Percentiles rank a stretch among this genome's conserved stretches.
phyloP scores from a whole-genome alignment of 92 coral and sea anemone species.

The Porites cylindrica region DNA sequence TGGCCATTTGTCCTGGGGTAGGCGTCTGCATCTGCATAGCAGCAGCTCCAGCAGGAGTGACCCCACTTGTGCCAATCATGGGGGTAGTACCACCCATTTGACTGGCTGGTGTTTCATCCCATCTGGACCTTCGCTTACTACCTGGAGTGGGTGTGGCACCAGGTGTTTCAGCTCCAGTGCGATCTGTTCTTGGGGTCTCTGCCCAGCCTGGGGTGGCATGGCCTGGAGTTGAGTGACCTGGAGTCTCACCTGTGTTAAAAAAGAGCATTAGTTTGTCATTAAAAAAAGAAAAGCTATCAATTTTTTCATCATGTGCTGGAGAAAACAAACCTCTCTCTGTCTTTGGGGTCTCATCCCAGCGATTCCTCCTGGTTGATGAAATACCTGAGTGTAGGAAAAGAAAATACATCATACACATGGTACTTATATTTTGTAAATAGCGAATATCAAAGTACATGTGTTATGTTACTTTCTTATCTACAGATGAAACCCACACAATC shows the following conservation, averaged over 20 bases:
- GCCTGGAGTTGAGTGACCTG: constrained; percentile 98
- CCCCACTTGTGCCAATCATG: constrained; percentile 95
- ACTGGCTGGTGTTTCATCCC: constrained; percentile 99
- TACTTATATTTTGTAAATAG: no score
- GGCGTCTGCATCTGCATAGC: constrained; percentile 99
- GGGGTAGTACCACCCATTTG: constrained; percentile 97
- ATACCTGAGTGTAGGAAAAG: constrained; percentile 57
- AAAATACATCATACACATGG: no score
- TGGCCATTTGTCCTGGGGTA: constrained; percentile 96
- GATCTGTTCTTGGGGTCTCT: constrained; percentile 98
- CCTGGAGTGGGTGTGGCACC: constrained; percentile 99
- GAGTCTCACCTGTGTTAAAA: constrained; percentile 77
- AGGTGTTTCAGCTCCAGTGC: constrained; percentile 97
- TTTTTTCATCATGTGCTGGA: no score
- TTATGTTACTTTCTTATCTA: no score
- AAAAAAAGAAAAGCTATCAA: no score
- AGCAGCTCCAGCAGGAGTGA: constrained; percentile 96
- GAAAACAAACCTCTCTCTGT: constrained; percentile 84
- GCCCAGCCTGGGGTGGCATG: constrained; percentile 99
- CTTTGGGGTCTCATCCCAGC: constrained; percentile 99
- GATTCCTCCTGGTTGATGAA: constrained; percentile 92
- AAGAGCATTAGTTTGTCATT: not conserved
- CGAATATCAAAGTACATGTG: no score
- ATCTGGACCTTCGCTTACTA: constrained; percentile 94
- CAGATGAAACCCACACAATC: no score